These are phyloP conservation scores for Cavia aperea DNA, from an alignment of 2,113 vertebrate species.

Conservation along the genomic window DNA sequence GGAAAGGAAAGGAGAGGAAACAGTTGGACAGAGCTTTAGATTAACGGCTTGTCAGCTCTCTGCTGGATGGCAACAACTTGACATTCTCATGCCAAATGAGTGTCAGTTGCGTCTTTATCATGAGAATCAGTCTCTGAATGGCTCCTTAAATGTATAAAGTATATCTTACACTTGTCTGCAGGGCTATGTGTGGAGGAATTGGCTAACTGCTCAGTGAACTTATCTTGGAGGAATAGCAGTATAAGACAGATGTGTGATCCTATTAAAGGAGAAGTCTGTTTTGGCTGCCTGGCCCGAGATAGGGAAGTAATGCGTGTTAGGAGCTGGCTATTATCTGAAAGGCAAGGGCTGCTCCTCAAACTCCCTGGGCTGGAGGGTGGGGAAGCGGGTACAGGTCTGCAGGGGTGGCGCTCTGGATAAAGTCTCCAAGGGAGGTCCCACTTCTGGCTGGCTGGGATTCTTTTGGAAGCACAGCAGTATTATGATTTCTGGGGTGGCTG, in stretches of 20 bases:
- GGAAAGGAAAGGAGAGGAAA: neutral
- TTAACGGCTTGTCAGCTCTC: neutral
- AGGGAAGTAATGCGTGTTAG: neutral
- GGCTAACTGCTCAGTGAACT: constrained; percentile 22
- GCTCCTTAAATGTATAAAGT: constrained; percentile 32
- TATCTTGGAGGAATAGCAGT: constrained; percentile 1
- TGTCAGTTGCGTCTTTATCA: constrained; percentile 38
- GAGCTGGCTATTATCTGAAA: neutral
- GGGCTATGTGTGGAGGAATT: neutral
- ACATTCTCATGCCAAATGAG: neutral
- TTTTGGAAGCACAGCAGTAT: too few species aligned
- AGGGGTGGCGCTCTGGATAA: neutral
- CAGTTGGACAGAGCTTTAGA: neutral
- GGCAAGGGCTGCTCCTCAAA: neutral
- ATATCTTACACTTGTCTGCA: constrained; percentile 15
- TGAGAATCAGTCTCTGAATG: constrained; percentile 14
- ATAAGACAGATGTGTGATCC: constrained; percentile 36
- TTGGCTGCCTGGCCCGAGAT: neutral
- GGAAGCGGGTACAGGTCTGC: neutral
- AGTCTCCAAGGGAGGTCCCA: neutral
- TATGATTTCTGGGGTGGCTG: neutral
- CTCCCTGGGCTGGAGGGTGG: neutral
- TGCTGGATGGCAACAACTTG: neutral
- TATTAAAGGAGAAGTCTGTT: constrained; percentile 11
- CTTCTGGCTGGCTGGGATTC: neutral